Percentiles rank a stretch among this genome's conserved stretches.
phyloP scores from a whole-genome alignment of 2,888 invertebrate genomes.

The Coenonympha arcania region DNA sequence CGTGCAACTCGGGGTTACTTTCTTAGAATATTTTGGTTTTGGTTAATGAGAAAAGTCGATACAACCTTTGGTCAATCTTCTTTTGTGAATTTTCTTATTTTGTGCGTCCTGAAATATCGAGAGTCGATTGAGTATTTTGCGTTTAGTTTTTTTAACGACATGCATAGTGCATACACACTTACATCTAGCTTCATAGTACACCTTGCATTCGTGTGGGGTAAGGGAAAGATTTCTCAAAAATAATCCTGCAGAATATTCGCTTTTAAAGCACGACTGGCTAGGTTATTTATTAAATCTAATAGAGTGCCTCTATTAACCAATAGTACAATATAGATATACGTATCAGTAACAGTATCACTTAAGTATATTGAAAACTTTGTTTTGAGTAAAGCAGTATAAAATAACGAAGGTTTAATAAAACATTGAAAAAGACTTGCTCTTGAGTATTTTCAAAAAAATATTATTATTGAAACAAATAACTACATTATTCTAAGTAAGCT shows the following conservation, averaged over 20 bases:
- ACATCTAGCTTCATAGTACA: constrained; percentile 28
- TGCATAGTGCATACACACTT: constrained; percentile 27
- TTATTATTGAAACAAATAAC: no score
- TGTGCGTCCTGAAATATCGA: no score
- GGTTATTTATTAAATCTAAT: constrained; percentile 12
- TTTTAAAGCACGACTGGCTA: constrained; percentile 41
- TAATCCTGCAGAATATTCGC: constrained; percentile 35
- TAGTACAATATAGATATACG: constrained; percentile 9
- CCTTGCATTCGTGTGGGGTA: constrained; percentile 52
- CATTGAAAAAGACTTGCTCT: no score
- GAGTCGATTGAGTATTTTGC: not conserved
- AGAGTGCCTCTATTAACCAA: constrained; percentile 17
- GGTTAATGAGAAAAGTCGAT: no score
- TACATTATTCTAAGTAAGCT: no score
- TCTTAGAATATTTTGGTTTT: no score
- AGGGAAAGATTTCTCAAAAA: constrained; percentile 51
- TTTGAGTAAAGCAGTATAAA: not conserved
- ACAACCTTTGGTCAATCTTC: no score
- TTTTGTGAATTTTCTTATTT: no score
- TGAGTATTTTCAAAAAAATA: no score
- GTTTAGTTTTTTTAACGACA: not conserved
- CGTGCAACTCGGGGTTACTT: no score
- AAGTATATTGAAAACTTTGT: constrained; percentile 8
- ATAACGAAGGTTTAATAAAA: not conserved
- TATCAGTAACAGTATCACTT: constrained; percentile 12